A percentile compares a stretch with the other conserved stretches of the same genome.
phyloP scores from a whole-genome alignment of 2,888 invertebrate genomes.

The Drosophila nigritarsus region DNA sequence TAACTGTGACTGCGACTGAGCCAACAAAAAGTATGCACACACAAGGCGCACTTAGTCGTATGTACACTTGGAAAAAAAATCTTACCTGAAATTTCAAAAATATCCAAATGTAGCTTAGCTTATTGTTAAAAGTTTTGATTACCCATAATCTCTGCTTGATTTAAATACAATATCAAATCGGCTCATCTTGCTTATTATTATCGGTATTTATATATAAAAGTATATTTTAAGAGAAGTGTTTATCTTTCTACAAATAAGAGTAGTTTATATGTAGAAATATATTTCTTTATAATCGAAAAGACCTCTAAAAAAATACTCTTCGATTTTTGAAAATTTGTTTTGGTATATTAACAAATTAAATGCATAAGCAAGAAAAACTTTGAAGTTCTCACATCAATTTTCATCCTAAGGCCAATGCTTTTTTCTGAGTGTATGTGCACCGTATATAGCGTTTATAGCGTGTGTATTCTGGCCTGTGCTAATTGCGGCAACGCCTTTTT shows the following conservation, averaged over 20 bases:
- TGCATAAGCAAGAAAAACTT: not conserved
- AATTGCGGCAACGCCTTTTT: slow-evolving; percentile 79
- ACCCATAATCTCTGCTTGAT: too few species aligned
- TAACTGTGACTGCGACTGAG: slow-evolving; percentile 33
- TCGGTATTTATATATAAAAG: too few species aligned
- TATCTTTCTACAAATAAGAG: too few species aligned
- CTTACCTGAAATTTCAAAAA: not conserved
- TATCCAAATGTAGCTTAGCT: not conserved
- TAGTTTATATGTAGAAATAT: too few species aligned
- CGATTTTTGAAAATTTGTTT: not conserved
- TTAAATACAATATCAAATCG: too few species aligned
- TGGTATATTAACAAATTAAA: not conserved
- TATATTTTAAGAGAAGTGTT: too few species aligned
- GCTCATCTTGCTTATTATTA: too few species aligned
- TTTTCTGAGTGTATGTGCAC: not conserved
- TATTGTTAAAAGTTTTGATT: not conserved
- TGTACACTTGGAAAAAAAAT: not conserved
- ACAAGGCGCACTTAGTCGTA: slow-evolving; percentile 14
- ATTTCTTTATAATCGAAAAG: too few species aligned
- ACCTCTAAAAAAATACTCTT: not conserved
- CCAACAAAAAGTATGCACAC: slow-evolving; percentile 39
- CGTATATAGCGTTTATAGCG: not conserved
- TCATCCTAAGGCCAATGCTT: not conserved
- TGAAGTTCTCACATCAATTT: too few species aligned
- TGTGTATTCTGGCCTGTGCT: slow-evolving; percentile 37